Conservation (phyloP, 2,888 invertebrate genomes). For the Stegana nigrithorax region DNA sequence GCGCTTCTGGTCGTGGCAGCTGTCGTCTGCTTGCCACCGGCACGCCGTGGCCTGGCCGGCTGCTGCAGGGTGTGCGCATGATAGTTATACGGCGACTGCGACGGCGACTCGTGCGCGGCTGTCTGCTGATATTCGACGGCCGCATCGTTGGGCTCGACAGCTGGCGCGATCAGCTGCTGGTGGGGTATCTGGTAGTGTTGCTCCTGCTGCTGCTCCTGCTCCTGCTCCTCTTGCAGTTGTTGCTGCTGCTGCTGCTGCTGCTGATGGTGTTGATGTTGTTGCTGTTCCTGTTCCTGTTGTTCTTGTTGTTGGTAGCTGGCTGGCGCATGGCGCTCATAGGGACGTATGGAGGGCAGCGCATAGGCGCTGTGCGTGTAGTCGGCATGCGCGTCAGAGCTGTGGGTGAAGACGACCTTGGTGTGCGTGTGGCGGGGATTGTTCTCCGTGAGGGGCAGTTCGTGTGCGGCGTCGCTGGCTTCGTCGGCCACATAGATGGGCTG, state of each 20-base stretch:
- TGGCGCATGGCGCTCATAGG: slow-evolving; percentile 47
- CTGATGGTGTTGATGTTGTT: slow-evolving; percentile 20
- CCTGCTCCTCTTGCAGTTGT: background rate
- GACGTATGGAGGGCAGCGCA: slow-evolving; percentile 51
- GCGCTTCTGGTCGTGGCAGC: slow-evolving; percentile 19
- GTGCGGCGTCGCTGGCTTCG: slow-evolving; percentile 9
- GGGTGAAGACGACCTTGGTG: slow-evolving; percentile 65
- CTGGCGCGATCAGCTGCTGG: slow-evolving; percentile 25
- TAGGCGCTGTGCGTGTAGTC: slow-evolving; percentile 53
- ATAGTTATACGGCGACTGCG: slow-evolving; percentile 65
- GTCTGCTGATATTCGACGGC: no score
- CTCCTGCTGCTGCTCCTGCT: slow-evolving; percentile 21
- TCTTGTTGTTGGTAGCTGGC: slow-evolving; percentile 40
- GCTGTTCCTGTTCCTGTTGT: slow-evolving; percentile 31
- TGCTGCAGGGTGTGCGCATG: slow-evolving; percentile 58
- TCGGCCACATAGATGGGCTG: slow-evolving; percentile 53
- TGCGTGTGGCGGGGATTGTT: slow-evolving; percentile 66
- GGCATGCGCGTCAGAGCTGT: slow-evolving; percentile 30
- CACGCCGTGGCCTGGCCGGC: slow-evolving; percentile 32
- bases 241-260: slow-evolving; percentile 21
- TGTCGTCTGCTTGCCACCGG: slow-evolving; percentile 30
- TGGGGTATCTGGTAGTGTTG: slow-evolving; percentile 16
- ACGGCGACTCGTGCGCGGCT: slow-evolving; percentile 43
- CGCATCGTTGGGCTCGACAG: slow-evolving; percentile 1
- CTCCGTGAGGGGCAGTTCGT: slow-evolving; percentile 53